Evolutionary conservation across 2,797 vertebrate genomes (phyloP), one percentile per base, ranked within the genome.

Genomic region (Bovichtus diacanthus): DNA sequence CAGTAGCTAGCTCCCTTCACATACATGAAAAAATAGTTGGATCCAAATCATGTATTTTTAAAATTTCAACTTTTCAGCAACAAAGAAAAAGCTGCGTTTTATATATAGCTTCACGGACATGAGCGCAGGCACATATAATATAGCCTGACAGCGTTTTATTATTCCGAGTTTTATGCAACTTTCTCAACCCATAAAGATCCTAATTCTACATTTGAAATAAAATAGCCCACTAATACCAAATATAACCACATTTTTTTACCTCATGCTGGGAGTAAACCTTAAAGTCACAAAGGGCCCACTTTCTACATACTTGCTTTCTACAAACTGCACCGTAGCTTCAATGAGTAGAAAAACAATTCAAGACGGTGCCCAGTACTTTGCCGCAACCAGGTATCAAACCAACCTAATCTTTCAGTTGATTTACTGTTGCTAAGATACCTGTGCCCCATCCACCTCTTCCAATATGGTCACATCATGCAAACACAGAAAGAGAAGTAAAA

Each of bases 341-440:
- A 13, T 38, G 36, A 39, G 58, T 19, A 19, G 3, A 46, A 43
- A 1, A 41, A 29, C 43, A 13, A 15, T 51, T 49, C 11, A 46
- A 41, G n/a, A 63, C 16, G 31, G n/a, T 73, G 11, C 15, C 8
- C 1, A 6, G 7, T 27, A 13, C 8, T 54, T 63, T 16, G 9
- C 36, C 2, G n/a, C 18, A 51, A 38, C 6, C 23, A 39, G 60
- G 47, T 53, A 55, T 38, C 15, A 70, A 80, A 49, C 15, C 11
- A 19, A 59, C 2, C 13, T 4, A 56, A 38, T 83, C 27, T 76
- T 66, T 64, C 47, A 49, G 70, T 70, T 66, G 78, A 64, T 19
- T 63, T 56, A 41, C 55, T 62, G 81, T 88, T 86, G 86, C 85
- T 81, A 80, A 67, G 78, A 61, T 66, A 80, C 64, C 11, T 53